Evolutionary conservation across 2,797 vertebrate genomes (phyloP).

Genomic region (Falco naumanni): DNA sequence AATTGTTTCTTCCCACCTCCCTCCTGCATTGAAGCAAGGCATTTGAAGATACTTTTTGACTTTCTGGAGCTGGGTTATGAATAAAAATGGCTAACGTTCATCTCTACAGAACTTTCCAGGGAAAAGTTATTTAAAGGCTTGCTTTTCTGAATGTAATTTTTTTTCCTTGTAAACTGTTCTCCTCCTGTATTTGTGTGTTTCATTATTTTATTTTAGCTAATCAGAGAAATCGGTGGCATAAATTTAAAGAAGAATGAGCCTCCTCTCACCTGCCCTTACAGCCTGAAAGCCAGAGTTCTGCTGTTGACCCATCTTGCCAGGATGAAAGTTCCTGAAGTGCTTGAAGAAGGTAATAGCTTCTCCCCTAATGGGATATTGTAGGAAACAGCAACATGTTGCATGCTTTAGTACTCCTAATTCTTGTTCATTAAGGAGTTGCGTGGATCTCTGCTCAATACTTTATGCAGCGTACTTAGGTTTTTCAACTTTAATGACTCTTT

Average conservation of each 20-base stretch:
- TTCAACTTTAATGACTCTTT: neutral
- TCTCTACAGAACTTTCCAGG: neutral
- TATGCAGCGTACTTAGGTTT: neutral
- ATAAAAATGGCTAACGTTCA: neutral
- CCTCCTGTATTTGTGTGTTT: neutral
- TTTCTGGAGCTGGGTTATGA: neutral
- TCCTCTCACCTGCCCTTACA: slow-evolving; percentile 98
- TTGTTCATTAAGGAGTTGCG: neutral
- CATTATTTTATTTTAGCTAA: slow-evolving; percentile 83
- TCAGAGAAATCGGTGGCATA: slow-evolving; percentile 96
- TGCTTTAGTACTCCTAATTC: neutral
- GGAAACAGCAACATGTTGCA: neutral
- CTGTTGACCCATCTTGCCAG: slow-evolving; percentile 91
- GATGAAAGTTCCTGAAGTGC: slow-evolving; percentile 93
- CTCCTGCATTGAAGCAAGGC: neutral
- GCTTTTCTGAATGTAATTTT: neutral
- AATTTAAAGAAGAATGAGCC: slow-evolving; percentile 99
- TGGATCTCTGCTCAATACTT: neutral
- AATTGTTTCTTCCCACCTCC: fast-evolving
- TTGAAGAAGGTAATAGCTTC: slow-evolving; percentile 90
- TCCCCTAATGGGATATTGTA: neutral
- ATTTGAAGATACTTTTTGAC: neutral
- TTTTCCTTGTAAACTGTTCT: neutral
- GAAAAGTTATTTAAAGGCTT: neutral
- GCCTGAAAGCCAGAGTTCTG: slow-evolving; percentile 95